Evolutionary conservation across 1,140 invertebrate genomes (phyloP).

Genomic region (Pseudomyrmex gracilis): DNA sequence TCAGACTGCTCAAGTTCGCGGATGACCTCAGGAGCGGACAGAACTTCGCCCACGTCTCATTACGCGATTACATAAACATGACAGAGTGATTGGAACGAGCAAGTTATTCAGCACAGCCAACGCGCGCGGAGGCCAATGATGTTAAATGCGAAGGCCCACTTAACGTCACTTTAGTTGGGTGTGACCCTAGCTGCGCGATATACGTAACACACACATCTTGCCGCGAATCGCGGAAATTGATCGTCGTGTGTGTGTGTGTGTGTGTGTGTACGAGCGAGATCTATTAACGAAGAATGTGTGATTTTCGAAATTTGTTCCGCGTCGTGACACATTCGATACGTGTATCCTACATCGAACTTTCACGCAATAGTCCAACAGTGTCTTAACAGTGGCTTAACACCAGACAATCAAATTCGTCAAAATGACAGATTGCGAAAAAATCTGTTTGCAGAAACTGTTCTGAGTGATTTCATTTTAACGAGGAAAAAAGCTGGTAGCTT

Average conservation of each 20-base stretch:
- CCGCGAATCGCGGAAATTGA: slow-evolving; percentile 39
- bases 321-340: too few species aligned
- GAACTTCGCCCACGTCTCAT: slow-evolving; percentile 74
- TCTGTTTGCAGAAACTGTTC: too few species aligned
- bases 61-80: slow-evolving; percentile 75
- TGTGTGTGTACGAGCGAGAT: background rate
- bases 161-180: slow-evolving; percentile 72
- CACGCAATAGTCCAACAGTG: too few species aligned
- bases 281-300: background rate
- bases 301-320: background rate
- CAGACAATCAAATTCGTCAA: too few species aligned
- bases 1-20: background rate
- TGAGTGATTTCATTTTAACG: too few species aligned
- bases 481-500: too few species aligned
- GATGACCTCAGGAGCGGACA: slow-evolving; percentile 35
- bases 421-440: too few species aligned
- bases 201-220: slow-evolving; percentile 1
- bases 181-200: slow-evolving; percentile 62
- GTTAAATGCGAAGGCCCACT: slow-evolving; percentile 70
- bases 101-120: slow-evolving; percentile 62
- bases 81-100: slow-evolving; percentile 61
- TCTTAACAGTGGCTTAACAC: too few species aligned
- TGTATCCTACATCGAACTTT: too few species aligned
- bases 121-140: slow-evolving; percentile 66
- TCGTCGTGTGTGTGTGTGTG: background rate